These are phyloP conservation scores for Cololabis saira DNA, from an alignment of 2,113 vertebrate genomes.

Conservation along the genomic window DNA sequence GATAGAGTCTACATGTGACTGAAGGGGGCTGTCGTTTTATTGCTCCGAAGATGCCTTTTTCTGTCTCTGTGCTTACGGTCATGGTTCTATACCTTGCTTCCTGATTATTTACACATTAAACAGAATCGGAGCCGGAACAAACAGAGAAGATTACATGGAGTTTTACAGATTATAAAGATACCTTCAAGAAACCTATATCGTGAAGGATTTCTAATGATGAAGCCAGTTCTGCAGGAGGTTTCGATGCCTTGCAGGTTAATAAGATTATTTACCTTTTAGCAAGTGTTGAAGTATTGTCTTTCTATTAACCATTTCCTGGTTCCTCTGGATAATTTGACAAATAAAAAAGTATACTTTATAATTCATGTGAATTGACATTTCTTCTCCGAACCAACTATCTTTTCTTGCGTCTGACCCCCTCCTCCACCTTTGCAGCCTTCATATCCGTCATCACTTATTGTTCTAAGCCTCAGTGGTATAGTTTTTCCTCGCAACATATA, in stretches of 20 bases:
- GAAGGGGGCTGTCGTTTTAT: conserved; percentile 25
- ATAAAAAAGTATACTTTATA: neutral
- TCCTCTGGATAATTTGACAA: neutral
- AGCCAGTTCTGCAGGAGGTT: no score
- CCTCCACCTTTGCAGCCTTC: conserved; percentile 24
- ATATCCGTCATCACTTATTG: conserved; percentile 42
- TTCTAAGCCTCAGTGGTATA: conserved; percentile 49
- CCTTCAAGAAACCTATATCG: no score
- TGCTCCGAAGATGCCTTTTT: conserved; percentile 1
- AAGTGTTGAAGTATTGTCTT: no score
- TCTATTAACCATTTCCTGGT: neutral
- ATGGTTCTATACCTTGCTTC: neutral
- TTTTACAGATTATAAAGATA: neutral
- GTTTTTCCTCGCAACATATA: conserved; percentile 21
- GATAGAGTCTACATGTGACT: conserved; percentile 19
- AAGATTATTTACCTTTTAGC: no score
- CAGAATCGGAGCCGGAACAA: neutral
- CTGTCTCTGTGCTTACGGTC: neutral
- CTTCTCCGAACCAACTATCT: neutral
- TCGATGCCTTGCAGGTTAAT: no score
- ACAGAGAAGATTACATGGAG: neutral
- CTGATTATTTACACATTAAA: neutral
- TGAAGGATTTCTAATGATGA: no score
- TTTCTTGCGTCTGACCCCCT: no score
- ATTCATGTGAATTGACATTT: neutral